Percentiles rank a stretch among this genome's conserved stretches.
Conservation (phyloP, 2,113 vertebrate genomes). For the Merops nubicus region DNA sequence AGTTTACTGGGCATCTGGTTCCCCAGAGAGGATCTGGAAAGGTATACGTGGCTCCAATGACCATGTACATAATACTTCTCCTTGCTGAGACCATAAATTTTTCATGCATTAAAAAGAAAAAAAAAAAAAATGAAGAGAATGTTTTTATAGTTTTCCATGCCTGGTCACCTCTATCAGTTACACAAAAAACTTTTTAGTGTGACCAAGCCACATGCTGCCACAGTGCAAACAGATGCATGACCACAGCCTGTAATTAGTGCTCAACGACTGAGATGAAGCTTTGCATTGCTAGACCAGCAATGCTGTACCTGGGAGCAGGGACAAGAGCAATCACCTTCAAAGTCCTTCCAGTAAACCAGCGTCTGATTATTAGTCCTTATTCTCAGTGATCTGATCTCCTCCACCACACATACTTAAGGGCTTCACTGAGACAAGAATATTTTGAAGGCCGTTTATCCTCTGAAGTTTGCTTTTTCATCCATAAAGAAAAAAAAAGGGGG, state of each 20-base stretch:
- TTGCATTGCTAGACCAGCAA: background rate
- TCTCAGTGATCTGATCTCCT: background rate
- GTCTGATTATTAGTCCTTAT: background rate
- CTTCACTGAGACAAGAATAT: background rate
- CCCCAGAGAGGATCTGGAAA: background rate
- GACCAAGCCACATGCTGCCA: background rate
- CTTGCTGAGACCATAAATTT: background rate
- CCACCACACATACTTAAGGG: background rate
- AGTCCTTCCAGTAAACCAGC: background rate
- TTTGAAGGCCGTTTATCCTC: background rate
- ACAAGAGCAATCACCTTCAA: background rate
- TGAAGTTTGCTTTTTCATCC: background rate
- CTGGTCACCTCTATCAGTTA: background rate
- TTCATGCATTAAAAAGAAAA: background rate
- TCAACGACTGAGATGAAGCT: background rate
- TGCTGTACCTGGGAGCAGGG: background rate
- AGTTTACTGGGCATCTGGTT: background rate
- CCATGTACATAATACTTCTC: background rate
- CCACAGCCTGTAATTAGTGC: background rate
- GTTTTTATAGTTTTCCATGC: background rate
- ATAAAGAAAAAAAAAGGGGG: background rate
- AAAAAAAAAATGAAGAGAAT: background rate
- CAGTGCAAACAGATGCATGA: background rate
- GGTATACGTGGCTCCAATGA: background rate
- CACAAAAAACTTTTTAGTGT: background rate